Evolutionary conservation across 2,797 vertebrate species (phyloP).

Genomic region (Alca torda): DNA sequence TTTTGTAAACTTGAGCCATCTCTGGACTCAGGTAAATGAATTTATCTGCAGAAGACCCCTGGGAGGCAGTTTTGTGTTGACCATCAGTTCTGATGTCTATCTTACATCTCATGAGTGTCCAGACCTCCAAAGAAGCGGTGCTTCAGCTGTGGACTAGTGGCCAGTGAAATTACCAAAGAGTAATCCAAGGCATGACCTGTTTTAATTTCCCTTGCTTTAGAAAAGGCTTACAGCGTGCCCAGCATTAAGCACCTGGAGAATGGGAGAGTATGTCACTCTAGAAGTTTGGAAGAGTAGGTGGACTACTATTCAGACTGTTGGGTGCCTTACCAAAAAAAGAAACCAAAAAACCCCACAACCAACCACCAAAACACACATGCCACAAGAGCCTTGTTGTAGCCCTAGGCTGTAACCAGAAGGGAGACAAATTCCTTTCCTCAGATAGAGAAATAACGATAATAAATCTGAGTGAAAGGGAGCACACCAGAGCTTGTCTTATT

Average conservation of each 20-base stretch:
- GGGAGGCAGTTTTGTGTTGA: not conserved
- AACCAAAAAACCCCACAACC: not conserved
- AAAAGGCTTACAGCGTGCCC: not conserved
- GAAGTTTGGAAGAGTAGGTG: not conserved
- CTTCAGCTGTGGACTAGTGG: not conserved
- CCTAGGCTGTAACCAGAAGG: not conserved
- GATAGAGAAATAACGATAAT: not conserved
- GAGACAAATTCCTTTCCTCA: not conserved
- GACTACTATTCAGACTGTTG: not conserved
- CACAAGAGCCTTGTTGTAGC: not conserved
- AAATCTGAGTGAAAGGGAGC: not conserved
- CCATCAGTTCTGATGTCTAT: not conserved
- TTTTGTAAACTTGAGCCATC: not conserved
- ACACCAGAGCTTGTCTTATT: not conserved
- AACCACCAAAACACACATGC: not conserved
- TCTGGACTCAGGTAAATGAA: not conserved
- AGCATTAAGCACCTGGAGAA: not conserved
- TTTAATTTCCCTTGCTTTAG: not conserved
- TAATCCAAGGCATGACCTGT: not conserved
- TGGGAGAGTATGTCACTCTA: not conserved
- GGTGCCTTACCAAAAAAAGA: not conserved
- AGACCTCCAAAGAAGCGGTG: not conserved
- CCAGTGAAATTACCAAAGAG: not conserved
- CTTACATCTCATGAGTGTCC: not conserved
- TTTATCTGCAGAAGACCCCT: not conserved